These are phyloP conservation scores for Oreotragus oreotragus DNA, from an alignment of 2,113 vertebrate genomes.

Conservation along the genomic window DNA sequence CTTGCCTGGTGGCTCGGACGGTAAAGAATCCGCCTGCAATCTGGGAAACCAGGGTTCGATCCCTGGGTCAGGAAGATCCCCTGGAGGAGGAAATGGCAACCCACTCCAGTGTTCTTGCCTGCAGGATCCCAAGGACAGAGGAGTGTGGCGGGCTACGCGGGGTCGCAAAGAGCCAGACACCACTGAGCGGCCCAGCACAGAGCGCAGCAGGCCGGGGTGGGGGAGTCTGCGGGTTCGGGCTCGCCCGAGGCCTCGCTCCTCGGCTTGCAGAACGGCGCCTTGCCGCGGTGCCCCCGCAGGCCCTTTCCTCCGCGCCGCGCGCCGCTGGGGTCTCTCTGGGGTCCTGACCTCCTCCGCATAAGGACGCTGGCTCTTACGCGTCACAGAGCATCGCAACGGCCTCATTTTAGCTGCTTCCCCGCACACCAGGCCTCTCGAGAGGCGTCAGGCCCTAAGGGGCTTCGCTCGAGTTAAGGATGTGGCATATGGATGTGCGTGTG, in stretches of 20 bases:
- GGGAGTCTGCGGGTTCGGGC: not conserved
- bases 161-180: not conserved
- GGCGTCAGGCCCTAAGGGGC: not conserved
- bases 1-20: not conserved
- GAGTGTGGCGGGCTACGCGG: not conserved
- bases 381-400: not conserved
- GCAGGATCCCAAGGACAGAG: not conserved
- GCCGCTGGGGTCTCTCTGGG: not conserved
- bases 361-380: not conserved
- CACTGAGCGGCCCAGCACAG: not conserved
- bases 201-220: not conserved
- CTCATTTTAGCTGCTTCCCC: not conserved
- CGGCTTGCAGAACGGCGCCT: not conserved
- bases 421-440: not conserved
- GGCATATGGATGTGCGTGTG: not conserved
- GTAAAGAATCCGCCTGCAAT: not conserved
- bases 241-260: not conserved
- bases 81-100: not conserved
- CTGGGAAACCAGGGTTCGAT: not conserved
- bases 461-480: not conserved
- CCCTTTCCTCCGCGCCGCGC: not conserved
- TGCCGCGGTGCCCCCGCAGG: not conserved
- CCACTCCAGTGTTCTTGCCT: not conserved
- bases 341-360: not conserved
- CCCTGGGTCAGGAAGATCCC: not conserved